Percentiles rank a stretch among this genome's conserved stretches.
Conservation (phyloP, 2,797 vertebrate genomes). For the Falco peregrinus region DNA sequence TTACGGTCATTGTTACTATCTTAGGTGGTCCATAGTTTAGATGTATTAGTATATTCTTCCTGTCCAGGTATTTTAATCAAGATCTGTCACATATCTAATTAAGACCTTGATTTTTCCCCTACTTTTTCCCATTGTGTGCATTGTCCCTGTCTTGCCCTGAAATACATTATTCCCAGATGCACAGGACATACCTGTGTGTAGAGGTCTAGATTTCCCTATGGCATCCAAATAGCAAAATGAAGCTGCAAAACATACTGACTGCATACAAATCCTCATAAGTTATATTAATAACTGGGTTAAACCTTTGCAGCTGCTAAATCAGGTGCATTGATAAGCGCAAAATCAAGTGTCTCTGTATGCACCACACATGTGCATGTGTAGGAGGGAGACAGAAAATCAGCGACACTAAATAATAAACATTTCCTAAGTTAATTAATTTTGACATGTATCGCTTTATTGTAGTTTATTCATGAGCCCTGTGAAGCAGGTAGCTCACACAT, state of each 20-base stretch:
- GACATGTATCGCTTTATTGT: background rate
- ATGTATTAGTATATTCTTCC: background rate
- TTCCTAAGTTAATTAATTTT: conserved; percentile 38
- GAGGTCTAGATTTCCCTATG: background rate
- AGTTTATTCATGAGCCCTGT: background rate
- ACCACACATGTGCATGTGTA: fast-evolving
- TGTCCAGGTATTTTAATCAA: background rate
- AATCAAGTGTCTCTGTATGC: background rate
- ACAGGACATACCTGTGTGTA: background rate
- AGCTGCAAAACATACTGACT: background rate
- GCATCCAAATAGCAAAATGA: background rate
- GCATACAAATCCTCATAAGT: background rate
- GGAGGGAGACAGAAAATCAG: background rate
- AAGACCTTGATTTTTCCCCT: background rate
- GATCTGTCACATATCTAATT: background rate
- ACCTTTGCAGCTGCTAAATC: background rate
- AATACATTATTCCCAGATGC: background rate
- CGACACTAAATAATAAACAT: background rate
- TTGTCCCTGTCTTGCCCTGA: background rate
- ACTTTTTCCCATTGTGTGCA: background rate
- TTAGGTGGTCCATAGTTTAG: background rate
- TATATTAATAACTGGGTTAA: background rate
- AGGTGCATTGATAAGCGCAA: background rate
- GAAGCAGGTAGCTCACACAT: background rate
- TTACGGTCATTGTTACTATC: background rate